Evolutionary conservation across 2,797 vertebrate species (phyloP).

Genomic region (Huso huso): DNA sequence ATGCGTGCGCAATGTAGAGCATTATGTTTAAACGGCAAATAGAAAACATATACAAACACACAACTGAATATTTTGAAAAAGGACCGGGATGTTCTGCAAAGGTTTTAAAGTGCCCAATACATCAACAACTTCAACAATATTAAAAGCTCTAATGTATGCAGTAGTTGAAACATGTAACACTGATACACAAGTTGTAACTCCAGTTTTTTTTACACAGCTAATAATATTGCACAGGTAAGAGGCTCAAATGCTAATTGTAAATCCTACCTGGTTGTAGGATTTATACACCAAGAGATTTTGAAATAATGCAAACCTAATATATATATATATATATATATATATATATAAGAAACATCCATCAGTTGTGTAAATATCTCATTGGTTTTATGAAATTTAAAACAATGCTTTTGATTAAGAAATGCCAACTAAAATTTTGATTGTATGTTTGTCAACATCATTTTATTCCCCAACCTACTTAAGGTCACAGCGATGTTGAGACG

Average conservation of each 20-base stretch:
- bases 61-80: slow-evolving; percentile 35
- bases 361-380: too few relatives aligned
- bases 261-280: background rate
- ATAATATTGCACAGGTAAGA: slow-evolving; percentile 39
- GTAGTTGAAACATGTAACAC: slow-evolving; percentile 40
- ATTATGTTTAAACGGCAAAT: slow-evolving; percentile 36
- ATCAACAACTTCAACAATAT: slow-evolving; percentile 27
- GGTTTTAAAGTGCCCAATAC: slow-evolving; percentile 41
- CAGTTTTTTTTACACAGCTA: slow-evolving; percentile 30
- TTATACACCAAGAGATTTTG: slow-evolving; percentile 13
- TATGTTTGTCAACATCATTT: too few relatives aligned
- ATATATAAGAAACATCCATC: slow-evolving; percentile 14
- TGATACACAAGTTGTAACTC: slow-evolving; percentile 31
- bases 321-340: slow-evolving; percentile 7
- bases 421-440: too few relatives aligned
- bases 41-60: slow-evolving; percentile 42
- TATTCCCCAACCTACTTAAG: too few relatives aligned
- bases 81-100: slow-evolving; percentile 29
- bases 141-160: slow-evolving; percentile 39
- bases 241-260: background rate
- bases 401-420: too few relatives aligned
- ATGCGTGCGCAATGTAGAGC: slow-evolving; percentile 28
- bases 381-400: too few relatives aligned
- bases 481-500: too few relatives aligned
- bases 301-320: slow-evolving; percentile 20